phyloP scores from a whole-genome alignment of 1,140 invertebrate species.

The Cherax destructor region DNA sequence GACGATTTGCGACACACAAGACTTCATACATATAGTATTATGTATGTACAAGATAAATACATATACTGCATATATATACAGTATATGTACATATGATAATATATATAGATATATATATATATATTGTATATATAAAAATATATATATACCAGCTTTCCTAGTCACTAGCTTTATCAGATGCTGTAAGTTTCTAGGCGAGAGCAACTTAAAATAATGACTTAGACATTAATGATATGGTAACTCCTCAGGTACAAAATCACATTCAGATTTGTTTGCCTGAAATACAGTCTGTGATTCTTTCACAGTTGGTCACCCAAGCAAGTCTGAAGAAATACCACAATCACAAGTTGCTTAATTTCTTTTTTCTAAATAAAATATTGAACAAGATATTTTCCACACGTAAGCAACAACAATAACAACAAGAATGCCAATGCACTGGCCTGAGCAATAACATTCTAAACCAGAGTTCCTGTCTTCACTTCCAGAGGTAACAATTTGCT shows the following conservation, averaged over 20 bases:
- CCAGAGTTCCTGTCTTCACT: background rate
- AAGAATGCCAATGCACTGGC: background rate
- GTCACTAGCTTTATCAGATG: background rate
- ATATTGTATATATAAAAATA: background rate
- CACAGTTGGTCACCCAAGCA: background rate
- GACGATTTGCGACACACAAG: background rate
- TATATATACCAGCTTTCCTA: background rate
- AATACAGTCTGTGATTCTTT: background rate
- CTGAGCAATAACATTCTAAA: background rate
- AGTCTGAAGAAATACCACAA: background rate
- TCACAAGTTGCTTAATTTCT: slow-evolving; percentile 6
- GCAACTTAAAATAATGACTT: slow-evolving; percentile 65
- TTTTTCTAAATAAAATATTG: slow-evolving; percentile 55
- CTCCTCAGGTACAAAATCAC: slow-evolving; percentile 59
- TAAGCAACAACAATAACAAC: slow-evolving; percentile 54
- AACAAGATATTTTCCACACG: slow-evolving; percentile 62
- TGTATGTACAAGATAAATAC: too few relatives aligned
- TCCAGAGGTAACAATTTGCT: background rate
- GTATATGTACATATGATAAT: background rate
- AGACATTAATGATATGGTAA: slow-evolving; percentile 69
- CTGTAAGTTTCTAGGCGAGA: background rate
- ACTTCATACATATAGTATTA: background rate
- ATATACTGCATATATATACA: background rate
- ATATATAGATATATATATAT: background rate
- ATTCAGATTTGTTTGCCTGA: slow-evolving; percentile 18